Evolutionary conservation across 1,140 invertebrate species (phyloP).

Genomic region (Bombus balteatus): DNA sequence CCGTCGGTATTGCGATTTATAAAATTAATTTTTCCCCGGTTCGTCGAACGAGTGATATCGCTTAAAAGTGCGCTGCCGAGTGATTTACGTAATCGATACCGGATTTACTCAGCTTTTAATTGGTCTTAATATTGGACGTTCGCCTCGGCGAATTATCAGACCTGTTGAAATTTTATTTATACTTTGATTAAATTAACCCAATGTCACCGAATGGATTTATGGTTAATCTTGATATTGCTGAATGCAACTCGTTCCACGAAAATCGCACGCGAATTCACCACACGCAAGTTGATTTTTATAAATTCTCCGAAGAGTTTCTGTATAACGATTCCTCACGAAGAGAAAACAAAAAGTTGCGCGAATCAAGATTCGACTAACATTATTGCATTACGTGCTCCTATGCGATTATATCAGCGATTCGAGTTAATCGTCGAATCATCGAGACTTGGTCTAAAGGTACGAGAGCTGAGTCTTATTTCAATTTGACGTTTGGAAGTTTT

Average conservation of each 20-base stretch:
- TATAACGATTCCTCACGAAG: not conserved
- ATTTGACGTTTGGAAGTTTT: not conserved
- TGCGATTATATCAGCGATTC: conserved; percentile 2
- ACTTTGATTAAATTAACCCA: not conserved
- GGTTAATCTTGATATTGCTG: not conserved
- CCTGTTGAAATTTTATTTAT: conserved; percentile 30
- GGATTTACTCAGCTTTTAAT: conserved; percentile 30
- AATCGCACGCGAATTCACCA: not conserved
- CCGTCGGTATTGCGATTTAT: not conserved
- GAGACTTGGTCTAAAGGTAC: conserved; percentile 67
- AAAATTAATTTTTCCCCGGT: conserved; percentile 33
- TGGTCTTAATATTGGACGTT: conserved; percentile 30
- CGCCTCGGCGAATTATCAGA: not conserved
- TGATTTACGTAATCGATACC: conserved; percentile 41
- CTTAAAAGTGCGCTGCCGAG: not conserved
- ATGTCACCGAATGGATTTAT: conserved; percentile 21
- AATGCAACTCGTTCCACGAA: not conserved
- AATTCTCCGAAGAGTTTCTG: not conserved
- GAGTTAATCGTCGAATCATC: conserved; percentile 47
- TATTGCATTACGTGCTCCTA: conserved; percentile 9
- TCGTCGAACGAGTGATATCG: not conserved
- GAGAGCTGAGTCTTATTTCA: conserved; percentile 52
- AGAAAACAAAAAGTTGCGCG: not conserved
- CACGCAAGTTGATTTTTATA: not conserved
- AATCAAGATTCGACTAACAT: no score